A percentile compares a stretch with the other conserved stretches of the same genome.
Conservation (phyloP, 2,797 vertebrate genomes). For the Bryconaethiops microstoma region DNA sequence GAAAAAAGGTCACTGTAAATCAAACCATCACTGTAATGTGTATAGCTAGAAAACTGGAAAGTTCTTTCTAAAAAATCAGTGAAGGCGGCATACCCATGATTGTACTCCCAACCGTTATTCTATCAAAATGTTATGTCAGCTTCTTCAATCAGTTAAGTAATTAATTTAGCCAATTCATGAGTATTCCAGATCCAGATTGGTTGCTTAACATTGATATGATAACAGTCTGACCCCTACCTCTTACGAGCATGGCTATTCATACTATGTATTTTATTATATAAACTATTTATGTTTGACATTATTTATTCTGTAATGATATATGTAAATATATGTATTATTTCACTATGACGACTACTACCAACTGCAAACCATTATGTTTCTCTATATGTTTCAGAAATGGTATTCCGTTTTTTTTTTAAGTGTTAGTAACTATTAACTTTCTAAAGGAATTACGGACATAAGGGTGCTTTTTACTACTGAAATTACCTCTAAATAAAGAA, state of each 20-base stretch:
- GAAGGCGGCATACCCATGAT: constrained; percentile 8
- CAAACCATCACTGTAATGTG: not conserved
- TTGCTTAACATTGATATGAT: constrained; percentile 13
- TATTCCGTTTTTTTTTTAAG: constrained; percentile 58
- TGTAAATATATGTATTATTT: constrained; percentile 67
- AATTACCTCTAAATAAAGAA: constrained; percentile 71
- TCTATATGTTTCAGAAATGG: constrained; percentile 60
- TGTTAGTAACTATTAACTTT: constrained; percentile 65
- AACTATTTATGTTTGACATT: constrained; percentile 77
- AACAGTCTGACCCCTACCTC: constrained; percentile 73
- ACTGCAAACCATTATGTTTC: constrained; percentile 59
- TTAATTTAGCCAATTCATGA: constrained; percentile 3
- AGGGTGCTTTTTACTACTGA: constrained; percentile 78
- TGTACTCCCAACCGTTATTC: not conserved
- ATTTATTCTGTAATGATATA: constrained; percentile 78
- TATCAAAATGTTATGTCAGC: constrained; percentile 1
- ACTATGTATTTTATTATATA: constrained; percentile 67
- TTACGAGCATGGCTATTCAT: constrained; percentile 71
- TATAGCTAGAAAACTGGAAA: constrained; percentile 4
- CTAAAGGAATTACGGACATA: constrained; percentile 60
- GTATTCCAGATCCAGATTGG: constrained; percentile 12
- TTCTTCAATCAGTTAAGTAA: not conserved
- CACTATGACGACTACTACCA: constrained; percentile 65
- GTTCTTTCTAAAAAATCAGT: not conserved
- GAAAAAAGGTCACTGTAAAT: constrained; percentile 15